A percentile compares a stretch with the other conserved stretches of the same genome.
These are phyloP conservation scores for Pogoniulus pusillus DNA, from an alignment of 2,797 vertebrate genomes.

Conservation along the genomic window DNA sequence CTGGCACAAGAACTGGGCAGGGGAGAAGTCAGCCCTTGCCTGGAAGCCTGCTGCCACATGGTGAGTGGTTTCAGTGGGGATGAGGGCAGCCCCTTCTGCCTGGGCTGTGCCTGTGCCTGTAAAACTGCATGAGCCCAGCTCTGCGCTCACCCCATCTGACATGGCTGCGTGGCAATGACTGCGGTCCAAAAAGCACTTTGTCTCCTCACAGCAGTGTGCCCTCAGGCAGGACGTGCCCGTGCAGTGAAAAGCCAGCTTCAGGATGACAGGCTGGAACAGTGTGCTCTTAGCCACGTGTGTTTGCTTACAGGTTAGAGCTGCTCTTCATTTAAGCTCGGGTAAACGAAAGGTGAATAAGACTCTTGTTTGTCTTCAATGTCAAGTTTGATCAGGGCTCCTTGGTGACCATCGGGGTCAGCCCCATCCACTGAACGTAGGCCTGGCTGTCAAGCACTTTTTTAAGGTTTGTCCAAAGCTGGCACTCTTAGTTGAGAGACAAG, in stretches of 20 bases:
- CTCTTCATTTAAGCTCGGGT: not conserved
- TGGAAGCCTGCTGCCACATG: not conserved
- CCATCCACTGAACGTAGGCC: not conserved
- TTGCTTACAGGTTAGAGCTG: not conserved
- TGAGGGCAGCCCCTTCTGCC: not conserved
- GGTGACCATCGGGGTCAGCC: not conserved
- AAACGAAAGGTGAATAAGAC: not conserved
- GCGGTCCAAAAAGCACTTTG: not conserved
- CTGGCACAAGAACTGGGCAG: not conserved
- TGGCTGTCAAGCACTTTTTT: not conserved
- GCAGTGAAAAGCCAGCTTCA: not conserved
- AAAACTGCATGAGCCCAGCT: not conserved
- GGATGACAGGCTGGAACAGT: not conserved
- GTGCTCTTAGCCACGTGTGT: not conserved
- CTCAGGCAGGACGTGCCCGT: not conserved
- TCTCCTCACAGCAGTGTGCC: not conserved
- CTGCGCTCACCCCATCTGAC: not conserved
- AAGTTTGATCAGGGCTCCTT: not conserved
- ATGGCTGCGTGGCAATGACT: accelerated
- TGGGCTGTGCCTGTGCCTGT: not conserved
- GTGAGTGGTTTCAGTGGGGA: not conserved
- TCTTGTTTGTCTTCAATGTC: not conserved
- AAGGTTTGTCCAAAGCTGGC: not conserved
- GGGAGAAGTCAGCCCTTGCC: not conserved
- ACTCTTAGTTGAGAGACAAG: not conserved